Evolutionary conservation across 2,797 vertebrate genomes (phyloP).

Genomic region (Sebastes wilsoni): DNA sequence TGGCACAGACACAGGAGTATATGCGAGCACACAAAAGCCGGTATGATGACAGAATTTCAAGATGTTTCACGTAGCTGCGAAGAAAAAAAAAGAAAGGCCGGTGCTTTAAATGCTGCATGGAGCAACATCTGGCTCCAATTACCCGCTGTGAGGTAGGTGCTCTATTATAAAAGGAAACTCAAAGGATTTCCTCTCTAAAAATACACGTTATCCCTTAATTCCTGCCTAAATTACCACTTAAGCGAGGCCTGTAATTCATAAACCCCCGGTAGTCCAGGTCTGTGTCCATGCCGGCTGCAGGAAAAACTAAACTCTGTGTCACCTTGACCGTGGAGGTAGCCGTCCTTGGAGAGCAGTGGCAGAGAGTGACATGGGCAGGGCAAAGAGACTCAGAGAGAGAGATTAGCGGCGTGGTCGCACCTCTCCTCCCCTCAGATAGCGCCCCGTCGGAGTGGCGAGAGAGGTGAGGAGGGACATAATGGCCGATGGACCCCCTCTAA

Average conservation of each 20-base stretch:
- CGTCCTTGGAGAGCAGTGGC: slow-evolving; percentile 48
- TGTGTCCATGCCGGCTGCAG: slow-evolving; percentile 37
- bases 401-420: slow-evolving; percentile 67
- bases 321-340: slow-evolving; percentile 70
- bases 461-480: slow-evolving; percentile 76
- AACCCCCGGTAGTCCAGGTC: slow-evolving; percentile 69
- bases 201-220: slow-evolving; percentile 81
- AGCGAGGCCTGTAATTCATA: slow-evolving; percentile 81
- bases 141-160: slow-evolving; percentile 80
- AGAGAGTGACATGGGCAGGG: slow-evolving; percentile 52
- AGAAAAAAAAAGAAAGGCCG: slow-evolving; percentile 21
- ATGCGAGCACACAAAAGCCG: slow-evolving; percentile 58
- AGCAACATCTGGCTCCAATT: slow-evolving; percentile 84
- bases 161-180: slow-evolving; percentile 81
- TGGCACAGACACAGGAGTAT: slow-evolving; percentile 65
- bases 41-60: slow-evolving; percentile 80
- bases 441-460: slow-evolving; percentile 56
- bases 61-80: slow-evolving; percentile 66
- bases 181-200: slow-evolving; percentile 82
- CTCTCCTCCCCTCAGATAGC: slow-evolving; percentile 62
- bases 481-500: slow-evolving; percentile 72
- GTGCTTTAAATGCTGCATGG: slow-evolving; percentile 66
- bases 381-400: slow-evolving; percentile 47
- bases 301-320: slow-evolving; percentile 64
- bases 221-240: slow-evolving; percentile 82